A percentile compares a stretch with the other conserved stretches of the same genome.
These are phyloP conservation scores for Gavia stellata DNA, from an alignment of 2,113 vertebrate species.

Conservation along the genomic window DNA sequence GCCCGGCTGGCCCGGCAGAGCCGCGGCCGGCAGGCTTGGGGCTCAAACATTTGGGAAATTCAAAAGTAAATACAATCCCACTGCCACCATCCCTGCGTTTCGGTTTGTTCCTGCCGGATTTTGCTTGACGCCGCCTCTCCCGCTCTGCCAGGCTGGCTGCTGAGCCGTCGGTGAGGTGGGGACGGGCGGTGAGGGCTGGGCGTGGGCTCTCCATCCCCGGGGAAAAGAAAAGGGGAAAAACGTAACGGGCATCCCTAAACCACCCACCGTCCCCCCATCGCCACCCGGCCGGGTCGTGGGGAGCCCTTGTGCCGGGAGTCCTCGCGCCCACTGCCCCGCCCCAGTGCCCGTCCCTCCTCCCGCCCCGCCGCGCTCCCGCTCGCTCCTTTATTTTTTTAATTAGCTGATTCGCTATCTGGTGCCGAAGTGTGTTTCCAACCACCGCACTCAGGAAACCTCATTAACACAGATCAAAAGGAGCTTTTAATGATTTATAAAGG, in stretches of 20 bases:
- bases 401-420: slow-evolving; percentile 48
- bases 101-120: not conserved
- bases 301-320: not conserved
- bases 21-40: fast-evolving
- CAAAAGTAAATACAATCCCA: fast-evolving
- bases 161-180: not conserved
- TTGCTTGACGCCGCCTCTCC: not conserved
- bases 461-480: slow-evolving; percentile 81
- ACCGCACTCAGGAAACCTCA: slow-evolving; percentile 70
- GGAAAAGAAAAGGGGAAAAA: not conserved
- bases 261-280: not conserved
- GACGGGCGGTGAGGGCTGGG: not conserved
- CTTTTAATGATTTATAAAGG: slow-evolving; percentile 79
- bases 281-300: not conserved
- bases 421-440: slow-evolving; percentile 7
- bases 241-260: fast-evolving
- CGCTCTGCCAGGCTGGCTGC: not conserved
- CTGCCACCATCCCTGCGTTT: fast-evolving
- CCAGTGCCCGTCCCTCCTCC: not conserved
- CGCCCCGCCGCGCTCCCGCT: not conserved
- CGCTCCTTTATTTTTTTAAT: slow-evolving; percentile 59
- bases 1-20: not conserved
- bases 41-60: not conserved
- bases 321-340: not conserved
- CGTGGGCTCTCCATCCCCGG: fast-evolving